Evolutionary conservation across 2,888 invertebrate genomes (phyloP), one percentile per base, ranked within the genome.

Genomic region (Trichogramma evanescens): DNA sequence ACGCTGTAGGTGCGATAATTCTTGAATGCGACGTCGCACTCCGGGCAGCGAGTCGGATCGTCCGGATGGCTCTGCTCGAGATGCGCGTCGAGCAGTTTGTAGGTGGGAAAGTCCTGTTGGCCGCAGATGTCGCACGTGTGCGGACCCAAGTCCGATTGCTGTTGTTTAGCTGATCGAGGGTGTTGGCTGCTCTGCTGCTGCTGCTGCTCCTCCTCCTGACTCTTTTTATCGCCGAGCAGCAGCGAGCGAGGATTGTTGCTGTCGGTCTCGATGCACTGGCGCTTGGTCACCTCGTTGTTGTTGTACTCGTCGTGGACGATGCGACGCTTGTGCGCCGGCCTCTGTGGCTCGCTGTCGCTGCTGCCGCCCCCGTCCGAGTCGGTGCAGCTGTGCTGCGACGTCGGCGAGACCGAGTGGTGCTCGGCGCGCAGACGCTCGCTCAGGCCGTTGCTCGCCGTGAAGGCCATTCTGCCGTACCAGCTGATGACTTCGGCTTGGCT

Each of bases 381-480:
- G 63, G 71, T 69, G 68, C 72, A 73, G 56, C 71, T 72, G 50
- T 53, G 71, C 10, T 74, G 75, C 5, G 74, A 73, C 1, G 72
- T 46, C 9, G 70, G 67, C 41, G 70, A 66, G 13, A 64, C 58
- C 4, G 67, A 62, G 5, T 73, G 65, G 61, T 78, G 77, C 5
- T 74, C 73, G 3, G 88, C 89, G 62, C 89, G 82, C 82, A 89
- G 84, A 76, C 92, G 92, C 46, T 91, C 81, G 73, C 90, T 90
- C 90, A 92, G 90, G 77, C 90, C 91, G 40, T 90, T 91, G 75
- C 91, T 91, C 9, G 91, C 91, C 44, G 90, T 90, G 78, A 92
- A 92, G 48, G 89, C 86, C 78, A 89, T 86, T 59, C 86, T 85
- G 77, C 91, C 92, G 68, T 86, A 82, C 71, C 85, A 85, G 76